A percentile compares a stretch with the other conserved stretches of the same genome.
Conservation (phyloP, 2,888 invertebrate genomes). For the Lasius platythorax region DNA sequence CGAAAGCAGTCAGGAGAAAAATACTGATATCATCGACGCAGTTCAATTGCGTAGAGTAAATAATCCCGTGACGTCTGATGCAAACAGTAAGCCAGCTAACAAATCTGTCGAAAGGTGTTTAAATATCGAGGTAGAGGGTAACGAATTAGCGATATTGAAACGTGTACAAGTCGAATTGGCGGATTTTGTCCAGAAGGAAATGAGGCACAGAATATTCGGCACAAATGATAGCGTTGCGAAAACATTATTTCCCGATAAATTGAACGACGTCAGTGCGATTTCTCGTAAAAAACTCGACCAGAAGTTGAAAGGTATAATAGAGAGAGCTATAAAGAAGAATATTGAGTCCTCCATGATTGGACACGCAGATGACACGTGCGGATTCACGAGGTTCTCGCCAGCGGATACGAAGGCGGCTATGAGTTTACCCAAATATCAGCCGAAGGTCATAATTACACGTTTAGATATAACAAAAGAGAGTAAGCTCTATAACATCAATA, state of each 20-base stretch:
- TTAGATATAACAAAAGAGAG: conserved; percentile 72
- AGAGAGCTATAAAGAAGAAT: conserved; percentile 81
- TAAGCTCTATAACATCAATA: conserved; percentile 72
- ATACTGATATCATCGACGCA: conserved; percentile 83
- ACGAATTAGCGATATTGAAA: conserved; percentile 79
- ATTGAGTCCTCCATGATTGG: conserved; percentile 74
- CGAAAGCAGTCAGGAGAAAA: conserved; percentile 75
- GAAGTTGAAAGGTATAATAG: conserved; percentile 81
- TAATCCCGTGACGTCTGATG: conserved; percentile 65
- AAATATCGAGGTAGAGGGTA: conserved; percentile 83
- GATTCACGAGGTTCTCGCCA: conserved; percentile 72
- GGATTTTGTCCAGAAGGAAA: conserved; percentile 80
- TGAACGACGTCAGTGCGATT: conserved; percentile 26
- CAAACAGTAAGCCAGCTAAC: conserved; percentile 48
- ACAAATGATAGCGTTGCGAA: conserved; percentile 10
- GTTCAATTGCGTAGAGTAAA: conserved; percentile 80
- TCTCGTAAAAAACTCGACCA: conserved; percentile 74
- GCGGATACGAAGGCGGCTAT: conserved; percentile 77
- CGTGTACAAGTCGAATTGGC: conserved; percentile 80
- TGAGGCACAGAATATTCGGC: conserved; percentile 72
- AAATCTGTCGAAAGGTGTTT: conserved; percentile 80
- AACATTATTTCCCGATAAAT: conserved; percentile 17
- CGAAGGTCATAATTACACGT: conserved; percentile 78
- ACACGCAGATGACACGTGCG: neutral
- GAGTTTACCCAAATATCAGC: conserved; percentile 80